Evolutionary conservation across 2,797 vertebrate genomes (phyloP), one percentile per base, ranked within the genome.

Genomic region (Labeo calbasu): DNA sequence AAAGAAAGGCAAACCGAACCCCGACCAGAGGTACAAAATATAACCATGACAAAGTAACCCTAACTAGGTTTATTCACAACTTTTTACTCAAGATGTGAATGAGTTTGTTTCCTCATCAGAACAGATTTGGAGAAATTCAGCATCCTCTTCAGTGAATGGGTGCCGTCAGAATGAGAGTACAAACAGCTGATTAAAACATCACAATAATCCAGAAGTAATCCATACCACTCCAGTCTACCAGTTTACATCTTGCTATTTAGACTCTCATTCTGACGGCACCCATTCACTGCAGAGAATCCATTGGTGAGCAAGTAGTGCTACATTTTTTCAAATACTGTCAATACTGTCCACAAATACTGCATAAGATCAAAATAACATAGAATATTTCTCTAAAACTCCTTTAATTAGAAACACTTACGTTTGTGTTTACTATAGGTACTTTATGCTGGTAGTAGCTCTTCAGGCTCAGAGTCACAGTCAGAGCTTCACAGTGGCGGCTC

Each of bases 1-100:
- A 87, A 99, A 99, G 92, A 99, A 99, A 90, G 98, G 98, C 90
- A 99, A 99, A 86, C 98, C 98, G 55, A 99, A 99, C 91, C 98
- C 98, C 0, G 98, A 99, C 93, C 98, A 99, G 95, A 98, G 98
- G 98, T 99, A 89, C 90, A 77, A 81, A 86, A 80, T 51, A 77
- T 73, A 43, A 17, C 36, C 10, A 51, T 48, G 69, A 59, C 25
- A 15, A 51, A 50, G 21, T 53, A 68, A n/a, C 55, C 5, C 14
- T 76, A 65, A 66, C 10, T 14, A 13, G 32, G 57, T 40, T 57
- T 36, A 86, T 51, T 57, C 25, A 21, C 48, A 28, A 6, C 25
- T 32, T 65, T 65, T 32, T 32, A 1, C 0, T 17, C 61, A 65
- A 65, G 7, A 65, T 17, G 15, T 32, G 17, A 28, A 65, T 65